Base-by-base conservation (phyloP, 2,113 vertebrate species). In the Hemiscyllium ocellatum region DNA sequence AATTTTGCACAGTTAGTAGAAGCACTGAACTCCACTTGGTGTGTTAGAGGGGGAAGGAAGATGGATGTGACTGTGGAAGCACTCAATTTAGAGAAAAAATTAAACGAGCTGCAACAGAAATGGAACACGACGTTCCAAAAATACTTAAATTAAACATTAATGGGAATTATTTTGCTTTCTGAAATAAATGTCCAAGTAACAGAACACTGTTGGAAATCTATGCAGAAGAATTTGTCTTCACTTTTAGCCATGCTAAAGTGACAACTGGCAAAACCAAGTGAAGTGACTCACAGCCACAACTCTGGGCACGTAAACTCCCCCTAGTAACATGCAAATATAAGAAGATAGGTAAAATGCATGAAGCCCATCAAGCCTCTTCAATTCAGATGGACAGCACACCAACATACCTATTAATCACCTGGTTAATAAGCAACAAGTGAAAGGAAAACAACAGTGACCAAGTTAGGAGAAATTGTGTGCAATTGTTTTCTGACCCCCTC, bases 61-160 rank as follows among this genome's bases (percentile, higher is more conserved):
- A 96, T 96, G 96, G 96, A 97, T 96, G 96, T 96, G 96, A 96
- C 96, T 96, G 96, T 96, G 96, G 96, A 96, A 96, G 94, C 96
- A 96, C 96, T 96, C 97, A 96, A 97, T 97, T 97, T 97, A 97
- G 96, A 95, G 95, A 95, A 95, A 95, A 96, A 96, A 96, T 96
- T 96, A 97, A 97, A 97, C 97, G 96, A 96, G 96, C 96, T 96
- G 96, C 56, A 96, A 96, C 96, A 95, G 69, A 76, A 95, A 72
- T 95, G 69, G 69, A 72, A 95, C 69, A 70, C 72, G 68, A 95
- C 52, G 94, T 95, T 95, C 94, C 68, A 70, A 95, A 95, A 95
- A 95, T 95, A 95, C 94, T 95, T 72, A 70, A 95, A 95, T 95
- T 95, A 95, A 95, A 95, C 69, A 95, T 95, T 95, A 26, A 95